A percentile compares a stretch with the other conserved stretches of the same genome.
These are phyloP conservation scores for Labeo rohita DNA, from an alignment of 2,113 vertebrate species.

Conservation along the genomic window DNA sequence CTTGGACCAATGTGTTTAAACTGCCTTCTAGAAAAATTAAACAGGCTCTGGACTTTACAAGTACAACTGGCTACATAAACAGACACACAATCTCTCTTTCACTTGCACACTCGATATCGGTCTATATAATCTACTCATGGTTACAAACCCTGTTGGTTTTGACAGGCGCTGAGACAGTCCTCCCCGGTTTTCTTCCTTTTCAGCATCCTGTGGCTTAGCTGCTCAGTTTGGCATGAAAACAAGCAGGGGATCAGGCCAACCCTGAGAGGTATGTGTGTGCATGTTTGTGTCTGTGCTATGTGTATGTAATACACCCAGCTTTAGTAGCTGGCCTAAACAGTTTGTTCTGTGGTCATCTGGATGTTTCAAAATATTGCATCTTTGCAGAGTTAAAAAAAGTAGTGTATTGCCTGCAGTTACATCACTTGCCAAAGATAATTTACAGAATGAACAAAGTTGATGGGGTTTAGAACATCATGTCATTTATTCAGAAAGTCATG, in stretches of 20 bases:
- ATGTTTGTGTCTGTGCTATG: conserved; percentile 5
- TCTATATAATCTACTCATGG: conserved; percentile 6
- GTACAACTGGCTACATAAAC: background rate
- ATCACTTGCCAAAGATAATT: conserved; percentile 16
- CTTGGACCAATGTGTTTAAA: background rate
- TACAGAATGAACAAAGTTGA: background rate
- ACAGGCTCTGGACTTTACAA: background rate
- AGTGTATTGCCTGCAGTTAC: conserved; percentile 23
- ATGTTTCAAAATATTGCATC: conserved; percentile 19
- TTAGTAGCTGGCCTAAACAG: background rate
- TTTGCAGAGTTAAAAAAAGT: background rate
- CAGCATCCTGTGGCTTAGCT: conserved; percentile 39
- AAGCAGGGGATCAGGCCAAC: background rate
- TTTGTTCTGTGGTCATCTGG: background rate
- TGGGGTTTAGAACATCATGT: background rate
- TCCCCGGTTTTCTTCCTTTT: background rate
- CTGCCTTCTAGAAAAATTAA: background rate
- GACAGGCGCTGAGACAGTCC: conserved; percentile 16
- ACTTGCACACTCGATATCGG: background rate
- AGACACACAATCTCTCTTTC: background rate
- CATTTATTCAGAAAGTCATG: background rate
- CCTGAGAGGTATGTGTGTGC: conserved; percentile 14
- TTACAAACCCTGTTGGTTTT: background rate
- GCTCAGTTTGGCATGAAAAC: conserved; percentile 40
- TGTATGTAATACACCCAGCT: background rate